Base-by-base conservation (phyloP, 2,797 vertebrate species). In the Sus cebifrons region DNA sequence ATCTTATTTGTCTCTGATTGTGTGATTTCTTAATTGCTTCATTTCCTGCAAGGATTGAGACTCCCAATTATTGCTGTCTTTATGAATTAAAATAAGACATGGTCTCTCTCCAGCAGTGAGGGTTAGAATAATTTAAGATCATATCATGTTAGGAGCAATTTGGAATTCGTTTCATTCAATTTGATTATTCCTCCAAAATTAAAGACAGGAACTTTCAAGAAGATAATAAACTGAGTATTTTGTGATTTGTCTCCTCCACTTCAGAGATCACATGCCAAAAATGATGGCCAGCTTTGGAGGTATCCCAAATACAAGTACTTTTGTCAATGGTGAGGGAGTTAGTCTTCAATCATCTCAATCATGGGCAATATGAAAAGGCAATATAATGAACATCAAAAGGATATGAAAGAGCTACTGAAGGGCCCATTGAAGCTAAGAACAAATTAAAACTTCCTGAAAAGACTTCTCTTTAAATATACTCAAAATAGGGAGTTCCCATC, bases 141-240 rank as follows among this genome's bases (percentile, higher is more conserved):
- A 95, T 79, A 36, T 95, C 95, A 60, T 52, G 29, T 29, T 78
- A 49, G 52, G 58, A 96, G 56, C 60, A 95, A n/a, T 96, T 86
- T n/a, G 40, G 95, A 97, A 95, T 94, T 94, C 95, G 97, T 79
- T 82, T 92, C 93, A 91, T 18, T 65, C 62, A 81, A 65, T 27
- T 74, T 97, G 86, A 95, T 96, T 91, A 70, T 36, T 88, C 56
- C 68, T 83, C 52, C 27, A 36, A 81, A 64, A 94, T 96, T 92
- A 97, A 97, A 96, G 10, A 20, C 36, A 91, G 56, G 9, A 56
- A 70, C 36, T 91, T 97, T 94, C 74, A 85, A 85, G 87, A 96
- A 86, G 60, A 90, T 27, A 94, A 78, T 60, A 40, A 89, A 79
- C 78, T 52, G 71, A 87, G 40, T 89, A 91, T 86, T 91, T 65